Base-by-base conservation (phyloP, 2,888 invertebrate species). In the Temnothorax ravouxi region DNA sequence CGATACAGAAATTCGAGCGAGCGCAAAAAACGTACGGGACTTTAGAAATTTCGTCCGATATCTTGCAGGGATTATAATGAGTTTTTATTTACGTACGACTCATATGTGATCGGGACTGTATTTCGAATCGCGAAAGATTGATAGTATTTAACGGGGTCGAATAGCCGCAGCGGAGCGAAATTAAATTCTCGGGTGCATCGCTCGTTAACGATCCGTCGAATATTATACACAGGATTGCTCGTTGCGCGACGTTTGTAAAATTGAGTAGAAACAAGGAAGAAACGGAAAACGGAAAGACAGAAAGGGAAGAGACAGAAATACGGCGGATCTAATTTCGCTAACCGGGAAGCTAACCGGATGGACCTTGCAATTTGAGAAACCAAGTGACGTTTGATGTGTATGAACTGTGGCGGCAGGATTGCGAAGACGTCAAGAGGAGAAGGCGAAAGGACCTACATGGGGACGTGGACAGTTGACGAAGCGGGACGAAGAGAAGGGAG, bases 381-480 rank as follows among this genome's bases (percentile, higher is more conserved):
- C 87, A 86, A 88, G 87, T 88, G 89, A 86, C 87, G 84, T 88
- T 86, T 84, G 88, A 88, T 84, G 87, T 76, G 74, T 76, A 82
- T 64, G 83, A 85, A 85, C 85, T 86, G 81, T 81, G 86, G 62
- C 84, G 69, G 76, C 67, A 67, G 84, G 87, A 84, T 81, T 80
- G 87, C 87, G 54, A 86, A 83, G 77, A 86, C 79, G 86, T 84
- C 77, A 77, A 88, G 66, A n/a, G 61, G 72, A 86, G 66, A 76
- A 82, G 29, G 44, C 59, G 80, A 59, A 80, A 72, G 29, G 44
- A 29, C 50, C 75, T 56, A 62, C 56, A 41, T 21, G n/a, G 18
- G 13, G 13, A 47, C 44, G 47, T 47, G 69, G 50, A n/a, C 11
- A 29, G 66, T 52, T 21, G 69, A 56, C 66, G 25, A 25, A 66